Evolutionary conservation across 53 echinoderm and acorn worm genomes (phyloP).

Genomic region (Holothuria leucospilota): DNA sequence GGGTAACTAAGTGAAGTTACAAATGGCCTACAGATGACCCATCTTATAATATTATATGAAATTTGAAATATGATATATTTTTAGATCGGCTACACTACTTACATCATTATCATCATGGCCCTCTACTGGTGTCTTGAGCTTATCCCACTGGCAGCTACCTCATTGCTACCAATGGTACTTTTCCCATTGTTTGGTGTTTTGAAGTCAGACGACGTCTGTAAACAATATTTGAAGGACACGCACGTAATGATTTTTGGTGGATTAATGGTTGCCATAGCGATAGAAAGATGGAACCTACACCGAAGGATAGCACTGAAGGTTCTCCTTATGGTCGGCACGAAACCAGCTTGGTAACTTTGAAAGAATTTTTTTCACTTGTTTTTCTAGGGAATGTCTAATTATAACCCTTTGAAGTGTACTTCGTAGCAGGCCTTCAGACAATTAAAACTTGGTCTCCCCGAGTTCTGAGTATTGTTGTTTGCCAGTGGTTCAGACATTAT

Average conservation of each 20-base stretch:
- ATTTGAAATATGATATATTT: too few species aligned
- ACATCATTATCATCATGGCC: slow-evolving; percentile 88
- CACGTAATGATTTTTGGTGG: slow-evolving; percentile 84
- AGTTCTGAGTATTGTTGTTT: too few species aligned
- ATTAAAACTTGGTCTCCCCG: too few species aligned
- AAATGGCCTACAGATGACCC: too few species aligned
- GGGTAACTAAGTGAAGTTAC: too few species aligned
- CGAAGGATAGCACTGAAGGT: slow-evolving; percentile 85
- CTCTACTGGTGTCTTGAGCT: slow-evolving; percentile 86
- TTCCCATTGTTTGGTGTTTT: slow-evolving; percentile 91
- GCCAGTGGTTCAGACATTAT: too few species aligned
- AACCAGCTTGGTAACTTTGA: slow-evolving; percentile 77
- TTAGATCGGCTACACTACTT: slow-evolving; percentile 68
- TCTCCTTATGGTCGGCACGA: slow-evolving; percentile 72
- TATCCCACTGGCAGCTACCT: slow-evolving; percentile 86
- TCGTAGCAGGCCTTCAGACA: too few species aligned
- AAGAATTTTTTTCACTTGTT: too few species aligned
- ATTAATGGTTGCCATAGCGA: slow-evolving; percentile 83
- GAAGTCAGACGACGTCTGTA: slow-evolving; percentile 72
- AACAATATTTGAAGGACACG: slow-evolving; percentile 83
- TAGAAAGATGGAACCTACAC: slow-evolving; percentile 90
- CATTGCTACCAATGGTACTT: slow-evolving; percentile 88
- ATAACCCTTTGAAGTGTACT: too few species aligned
- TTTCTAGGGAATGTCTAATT: too few species aligned
- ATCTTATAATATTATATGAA: too few species aligned